A percentile compares a stretch with the other conserved stretches of the same genome.
phyloP scores from a whole-genome alignment of 2,797 vertebrate species.

The Tragopan temminckii region DNA sequence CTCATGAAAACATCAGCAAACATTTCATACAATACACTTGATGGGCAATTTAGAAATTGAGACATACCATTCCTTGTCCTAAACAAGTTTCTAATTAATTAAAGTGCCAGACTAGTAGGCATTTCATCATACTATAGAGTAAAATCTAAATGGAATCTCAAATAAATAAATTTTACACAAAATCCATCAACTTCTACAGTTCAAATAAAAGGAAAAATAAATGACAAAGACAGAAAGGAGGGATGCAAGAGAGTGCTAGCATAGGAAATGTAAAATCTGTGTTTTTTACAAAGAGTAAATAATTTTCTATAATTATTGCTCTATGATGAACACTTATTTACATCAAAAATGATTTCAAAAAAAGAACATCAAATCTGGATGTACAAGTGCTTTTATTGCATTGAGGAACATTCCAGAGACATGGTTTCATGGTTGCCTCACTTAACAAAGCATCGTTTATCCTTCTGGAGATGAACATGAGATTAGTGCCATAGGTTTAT shows the following conservation, averaged over 20 bases:
- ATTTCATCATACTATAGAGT: not conserved
- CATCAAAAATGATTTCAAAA: not conserved
- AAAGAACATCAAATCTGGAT: not conserved
- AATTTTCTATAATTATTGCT: not conserved
- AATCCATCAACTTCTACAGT: not conserved
- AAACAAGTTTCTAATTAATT: constrained; percentile 55
- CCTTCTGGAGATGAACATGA: not conserved
- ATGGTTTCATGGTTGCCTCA: not conserved
- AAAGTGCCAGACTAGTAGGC: not conserved
- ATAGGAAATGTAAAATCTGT: not conserved
- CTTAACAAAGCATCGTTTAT: not conserved
- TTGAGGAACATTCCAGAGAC: not conserved
- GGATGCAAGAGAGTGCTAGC: not conserved
- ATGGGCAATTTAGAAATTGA: constrained; percentile 46
- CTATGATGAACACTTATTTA: not conserved
- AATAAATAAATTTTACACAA: constrained; percentile 28
- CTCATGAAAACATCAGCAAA: constrained; percentile 25
- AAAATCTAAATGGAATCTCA: constrained; percentile 40
- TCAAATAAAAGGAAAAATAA: not conserved
- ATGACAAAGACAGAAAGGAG: not conserved
- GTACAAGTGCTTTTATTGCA: not conserved
- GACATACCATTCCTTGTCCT: constrained; percentile 7
- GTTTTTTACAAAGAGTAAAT: not conserved
- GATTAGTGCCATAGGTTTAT: not conserved
- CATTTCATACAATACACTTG: not conserved